Base-by-base conservation (phyloP, 2,113 vertebrate species). In the Jacana jacana region DNA sequence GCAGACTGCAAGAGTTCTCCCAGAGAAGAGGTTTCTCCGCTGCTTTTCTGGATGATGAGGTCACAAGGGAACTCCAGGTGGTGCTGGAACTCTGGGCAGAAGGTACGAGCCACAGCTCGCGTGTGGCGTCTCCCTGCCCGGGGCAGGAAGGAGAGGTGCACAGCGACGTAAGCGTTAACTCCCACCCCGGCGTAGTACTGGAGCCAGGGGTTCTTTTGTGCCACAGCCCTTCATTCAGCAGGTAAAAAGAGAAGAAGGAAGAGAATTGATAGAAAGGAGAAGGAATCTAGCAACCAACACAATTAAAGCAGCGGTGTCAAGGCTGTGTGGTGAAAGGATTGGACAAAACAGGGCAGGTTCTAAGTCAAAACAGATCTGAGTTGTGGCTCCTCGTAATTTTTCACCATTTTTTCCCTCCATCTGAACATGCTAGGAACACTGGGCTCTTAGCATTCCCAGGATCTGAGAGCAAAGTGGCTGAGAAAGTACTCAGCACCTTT, bases 81-180 rank as follows among this genome's bases (percentile, higher is more conserved):
- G 60, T 99, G 98, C 88, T 98, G 97, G 8, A 99, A 99, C 75
- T 99, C 98, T 0, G 99, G 99, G 95, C 98, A 99, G 97, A 99
- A 99, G 17, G 98, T 97, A 68, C 95, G 95, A 83, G 98, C 98
- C 44, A 98, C 98, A 4, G 98, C 81, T 3, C 54, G 98, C 0
- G 99, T 99, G 86, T 58, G 91, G 73, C 97, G 97, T 25, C 61
- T 81, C 91, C 98, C 98, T 10, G 87, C 95, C 71, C 97, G 98
- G 2, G 99, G 98, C 39, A 99, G 95, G 96, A 99, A 99, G 93
- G 99, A 98, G 44, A 98, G 97, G 63, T 98, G 98, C 70, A 98
- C 91, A 1, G 98, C 98, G 68, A 99, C 97, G 9, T 98, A 99
- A 1, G 98, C 46, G 33, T 99, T 99, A 66, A 99, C 98, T 11